These are phyloP conservation scores for Monochamus alternatus DNA, from an alignment of 2,888 invertebrate genomes.

Conservation along the genomic window DNA sequence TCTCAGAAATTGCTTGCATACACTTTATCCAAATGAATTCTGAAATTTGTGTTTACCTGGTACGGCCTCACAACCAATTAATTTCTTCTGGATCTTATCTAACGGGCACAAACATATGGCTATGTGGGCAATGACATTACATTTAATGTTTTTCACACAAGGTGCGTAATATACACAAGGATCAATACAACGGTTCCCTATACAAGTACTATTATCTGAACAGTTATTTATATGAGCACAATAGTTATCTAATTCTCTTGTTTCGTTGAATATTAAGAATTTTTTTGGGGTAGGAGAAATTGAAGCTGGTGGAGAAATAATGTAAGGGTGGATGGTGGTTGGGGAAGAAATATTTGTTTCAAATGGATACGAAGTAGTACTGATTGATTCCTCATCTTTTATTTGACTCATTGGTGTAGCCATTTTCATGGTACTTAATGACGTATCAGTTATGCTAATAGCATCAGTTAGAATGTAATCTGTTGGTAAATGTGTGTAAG, in stretches of 20 bases:
- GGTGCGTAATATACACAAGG: slow-evolving; percentile 72
- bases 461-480: not conserved
- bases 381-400: not conserved
- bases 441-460: not conserved
- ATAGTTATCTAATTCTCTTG: not conserved
- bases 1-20: slow-evolving; percentile 48
- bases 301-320: slow-evolving; percentile 7
- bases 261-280: not conserved
- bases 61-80: slow-evolving; percentile 74
- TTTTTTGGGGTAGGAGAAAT: not conserved
- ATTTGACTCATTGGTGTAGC: not conserved
- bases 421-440: not conserved
- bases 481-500: not conserved
- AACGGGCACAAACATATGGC: slow-evolving; percentile 75
- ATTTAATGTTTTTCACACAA: slow-evolving; percentile 70
- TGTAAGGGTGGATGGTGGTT: not conserved
- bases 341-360: not conserved
- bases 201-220: slow-evolving; percentile 70
- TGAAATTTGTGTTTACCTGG: slow-evolving; percentile 74
- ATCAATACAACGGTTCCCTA: slow-evolving; percentile 71
- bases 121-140: slow-evolving; percentile 73
- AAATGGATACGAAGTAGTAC: not conserved
- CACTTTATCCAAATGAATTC: slow-evolving; percentile 44
- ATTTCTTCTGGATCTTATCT: slow-evolving; percentile 65
- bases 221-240: slow-evolving; percentile 65